A percentile compares a stretch with the other conserved stretches of the same genome.
phyloP scores from a whole-genome alignment of 2,888 invertebrate species.

The Camponotus fellah region DNA sequence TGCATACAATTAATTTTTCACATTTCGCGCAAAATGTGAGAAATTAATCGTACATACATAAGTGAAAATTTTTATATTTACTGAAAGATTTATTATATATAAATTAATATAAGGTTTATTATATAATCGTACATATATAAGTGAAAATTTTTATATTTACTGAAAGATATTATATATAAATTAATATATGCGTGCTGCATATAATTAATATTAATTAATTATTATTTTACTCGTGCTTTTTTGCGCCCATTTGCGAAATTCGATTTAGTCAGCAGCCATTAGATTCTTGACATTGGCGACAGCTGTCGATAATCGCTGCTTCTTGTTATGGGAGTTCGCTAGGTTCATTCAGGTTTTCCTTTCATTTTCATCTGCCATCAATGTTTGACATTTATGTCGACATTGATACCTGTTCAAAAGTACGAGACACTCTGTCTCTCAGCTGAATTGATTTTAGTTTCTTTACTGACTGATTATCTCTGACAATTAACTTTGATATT shows the following conservation, averaged over 20 bases:
- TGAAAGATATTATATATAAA: not conserved
- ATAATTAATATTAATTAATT: not conserved
- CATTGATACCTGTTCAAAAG: conserved; percentile 34
- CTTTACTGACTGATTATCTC: not conserved
- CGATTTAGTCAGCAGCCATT: conserved; percentile 44
- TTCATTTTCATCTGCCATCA: conserved; percentile 19
- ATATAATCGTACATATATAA: no score
- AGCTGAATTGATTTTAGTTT: not conserved
- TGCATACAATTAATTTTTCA: no score
- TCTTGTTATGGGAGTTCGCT: conserved; percentile 58
- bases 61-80: no score
- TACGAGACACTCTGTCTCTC: not conserved
- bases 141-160: not conserved
- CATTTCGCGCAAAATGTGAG: no score
- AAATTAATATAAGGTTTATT: no score
- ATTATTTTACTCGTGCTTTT: not conserved
- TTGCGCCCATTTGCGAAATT: conserved; percentile 27
- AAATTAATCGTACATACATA: no score
- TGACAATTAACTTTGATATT: not conserved
- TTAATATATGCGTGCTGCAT: not conserved
- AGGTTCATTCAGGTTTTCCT: conserved; percentile 31
- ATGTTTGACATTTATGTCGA: conserved; percentile 36
- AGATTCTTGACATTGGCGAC: conserved; percentile 60
- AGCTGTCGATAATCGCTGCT: conserved; percentile 71
- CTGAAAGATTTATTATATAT: no score